Evolutionary conservation across 2,888 invertebrate species (phyloP).

Genomic region (Ophion costatus): DNA sequence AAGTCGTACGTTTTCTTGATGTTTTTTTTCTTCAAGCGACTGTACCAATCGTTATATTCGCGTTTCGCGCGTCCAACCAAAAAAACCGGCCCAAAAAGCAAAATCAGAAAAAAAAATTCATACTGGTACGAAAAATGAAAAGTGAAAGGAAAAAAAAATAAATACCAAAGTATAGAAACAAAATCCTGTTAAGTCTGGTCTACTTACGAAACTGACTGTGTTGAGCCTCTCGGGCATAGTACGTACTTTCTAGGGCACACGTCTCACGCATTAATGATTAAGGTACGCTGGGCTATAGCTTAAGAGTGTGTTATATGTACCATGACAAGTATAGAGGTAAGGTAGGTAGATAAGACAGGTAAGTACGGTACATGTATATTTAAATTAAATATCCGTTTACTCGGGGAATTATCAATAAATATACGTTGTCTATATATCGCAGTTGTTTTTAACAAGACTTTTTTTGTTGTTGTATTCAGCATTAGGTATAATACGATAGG

Average conservation of each 20-base stretch:
- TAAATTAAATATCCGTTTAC: conserved; percentile 79
- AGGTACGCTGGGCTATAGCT: conserved; percentile 81
- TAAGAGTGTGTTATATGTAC: conserved; percentile 80
- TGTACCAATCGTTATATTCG: not conserved
- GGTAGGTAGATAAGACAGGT: conserved; percentile 73
- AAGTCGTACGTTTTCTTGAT: too few species aligned
- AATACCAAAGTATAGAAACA: conserved; percentile 62
- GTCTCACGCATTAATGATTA: conserved; percentile 82
- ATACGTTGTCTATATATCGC: conserved; percentile 79
- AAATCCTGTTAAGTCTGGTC: conserved; percentile 80
- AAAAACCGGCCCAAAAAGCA: conserved; percentile 80
- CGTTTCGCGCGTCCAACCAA: conserved; percentile 71
- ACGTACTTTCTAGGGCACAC: conserved; percentile 83
- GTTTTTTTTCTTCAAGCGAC: not conserved
- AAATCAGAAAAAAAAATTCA: conserved; percentile 39
- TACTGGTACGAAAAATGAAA: conserved; percentile 42
- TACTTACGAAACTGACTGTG: conserved; percentile 83
- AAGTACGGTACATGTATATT: conserved; percentile 79
- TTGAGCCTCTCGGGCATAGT: conserved; percentile 82
- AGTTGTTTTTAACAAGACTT: conserved; percentile 68
- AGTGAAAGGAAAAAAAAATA: conserved; percentile 63
- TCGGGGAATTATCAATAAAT: conserved; percentile 78
- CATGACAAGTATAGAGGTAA: conserved; percentile 75
- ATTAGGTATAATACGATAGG: conserved; percentile 80
- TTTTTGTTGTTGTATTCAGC: conserved; percentile 70